These are phyloP conservation scores for Cephalopterus ornatus DNA, from an alignment of 2,113 vertebrate species.

Conservation along the genomic window DNA sequence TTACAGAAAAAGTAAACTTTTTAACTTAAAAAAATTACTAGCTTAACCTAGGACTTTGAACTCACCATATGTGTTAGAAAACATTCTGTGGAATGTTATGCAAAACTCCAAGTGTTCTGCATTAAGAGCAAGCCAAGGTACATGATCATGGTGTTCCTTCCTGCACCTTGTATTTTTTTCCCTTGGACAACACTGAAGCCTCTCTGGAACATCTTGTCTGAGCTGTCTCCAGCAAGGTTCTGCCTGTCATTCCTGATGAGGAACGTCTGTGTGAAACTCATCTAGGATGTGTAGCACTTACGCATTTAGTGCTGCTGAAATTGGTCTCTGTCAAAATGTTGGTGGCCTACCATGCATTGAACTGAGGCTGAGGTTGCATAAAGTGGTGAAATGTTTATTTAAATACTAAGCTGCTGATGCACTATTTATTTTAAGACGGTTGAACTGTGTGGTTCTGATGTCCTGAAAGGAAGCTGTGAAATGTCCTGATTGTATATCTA, in stretches of 20 bases:
- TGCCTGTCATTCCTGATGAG: background rate
- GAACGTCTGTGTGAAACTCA: background rate
- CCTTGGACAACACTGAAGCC: background rate
- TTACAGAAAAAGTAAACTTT: background rate
- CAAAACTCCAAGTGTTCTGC: background rate
- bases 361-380: background rate
- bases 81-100: background rate
- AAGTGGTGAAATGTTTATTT: constrained; percentile 42
- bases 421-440: constrained; percentile 43
- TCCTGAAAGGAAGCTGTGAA: constrained; percentile 28
- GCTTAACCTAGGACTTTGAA: background rate
- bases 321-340: constrained; percentile 4
- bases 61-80: background rate
- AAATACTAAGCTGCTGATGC: constrained; percentile 34
- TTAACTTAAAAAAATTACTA: background rate
- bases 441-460: constrained; percentile 12
- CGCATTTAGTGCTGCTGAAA: background rate
- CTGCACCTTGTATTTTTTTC: background rate
- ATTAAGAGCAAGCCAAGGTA: background rate
- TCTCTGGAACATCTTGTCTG: background rate
- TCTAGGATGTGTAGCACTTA: background rate
- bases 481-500: background rate
- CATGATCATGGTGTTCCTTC: background rate
- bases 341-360: background rate
- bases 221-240: background rate